phyloP scores from a whole-genome alignment of 2,888 invertebrate genomes.

The Prosapia bicincta region DNA sequence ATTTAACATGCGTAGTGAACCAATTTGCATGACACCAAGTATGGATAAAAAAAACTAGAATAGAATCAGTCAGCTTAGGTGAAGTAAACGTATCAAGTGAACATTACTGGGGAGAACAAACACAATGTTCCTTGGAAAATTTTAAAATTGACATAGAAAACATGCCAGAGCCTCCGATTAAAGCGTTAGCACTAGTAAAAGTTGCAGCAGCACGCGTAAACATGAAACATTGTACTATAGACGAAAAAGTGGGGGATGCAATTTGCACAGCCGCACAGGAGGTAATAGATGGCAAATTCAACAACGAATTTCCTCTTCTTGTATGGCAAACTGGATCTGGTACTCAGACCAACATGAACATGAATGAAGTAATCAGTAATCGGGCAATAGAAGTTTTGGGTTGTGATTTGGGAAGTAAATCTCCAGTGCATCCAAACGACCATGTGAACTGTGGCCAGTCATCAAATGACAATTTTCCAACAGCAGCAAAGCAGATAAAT shows the following conservation, averaged over 20 bases:
- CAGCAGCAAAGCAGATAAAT: not conserved
- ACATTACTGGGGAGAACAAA: not conserved
- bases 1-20: too few species aligned
- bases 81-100: too few species aligned
- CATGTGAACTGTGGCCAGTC: not conserved
- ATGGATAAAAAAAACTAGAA: too few species aligned
- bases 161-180: not conserved
- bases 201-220: not conserved
- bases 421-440: not conserved
- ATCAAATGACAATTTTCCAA: not conserved
- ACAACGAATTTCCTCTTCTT: not conserved
- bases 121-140: not conserved
- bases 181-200: not conserved
- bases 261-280: not conserved
- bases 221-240: not conserved
- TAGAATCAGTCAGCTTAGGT: too few species aligned
- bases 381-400: not conserved
- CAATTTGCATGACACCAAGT: too few species aligned
- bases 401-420: not conserved
- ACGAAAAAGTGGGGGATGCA: not conserved
- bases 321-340: not conserved
- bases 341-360: not conserved
- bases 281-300: not conserved
- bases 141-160: not conserved
- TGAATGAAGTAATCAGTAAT: not conserved